Percentiles rank a stretch among this genome's conserved stretches.
phyloP scores from a whole-genome alignment of 2,113 vertebrate genomes.

The Siniperca knerii region DNA sequence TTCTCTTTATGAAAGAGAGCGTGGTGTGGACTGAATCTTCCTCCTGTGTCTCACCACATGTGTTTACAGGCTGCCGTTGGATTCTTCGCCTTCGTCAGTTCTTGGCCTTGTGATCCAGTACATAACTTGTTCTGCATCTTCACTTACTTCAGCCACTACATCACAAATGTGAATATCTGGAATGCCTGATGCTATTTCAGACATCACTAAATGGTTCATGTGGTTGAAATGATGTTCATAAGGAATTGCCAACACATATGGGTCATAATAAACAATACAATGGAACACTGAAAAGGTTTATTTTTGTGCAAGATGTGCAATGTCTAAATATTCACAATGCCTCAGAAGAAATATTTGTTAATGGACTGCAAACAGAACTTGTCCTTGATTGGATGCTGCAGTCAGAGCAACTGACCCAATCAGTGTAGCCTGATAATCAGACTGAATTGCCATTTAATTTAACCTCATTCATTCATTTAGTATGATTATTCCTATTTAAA shows the following conservation, averaged over 20 bases:
- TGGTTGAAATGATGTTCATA: neutral
- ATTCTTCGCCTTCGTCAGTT: neutral
- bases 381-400: neutral
- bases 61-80: neutral
- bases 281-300: neutral
- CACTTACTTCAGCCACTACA: neutral
- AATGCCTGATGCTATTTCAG: neutral
- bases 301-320: neutral
- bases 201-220: neutral
- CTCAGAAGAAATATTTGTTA: neutral
- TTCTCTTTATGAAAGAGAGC: constrained; percentile 14
- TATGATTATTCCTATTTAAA: neutral
- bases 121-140: neutral
- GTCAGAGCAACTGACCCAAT: neutral
- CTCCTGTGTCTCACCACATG: neutral
- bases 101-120: neutral
- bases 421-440: neutral
- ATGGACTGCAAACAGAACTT: neutral
- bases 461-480: neutral
- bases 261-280: neutral
- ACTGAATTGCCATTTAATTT: neutral
- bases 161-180: neutral
- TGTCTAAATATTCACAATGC: neutral
- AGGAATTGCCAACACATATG: neutral
- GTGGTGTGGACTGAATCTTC: neutral